These are phyloP conservation scores for Eupsilia transversa DNA, from an alignment of 2,888 invertebrate genomes.

Conservation along the genomic window DNA sequence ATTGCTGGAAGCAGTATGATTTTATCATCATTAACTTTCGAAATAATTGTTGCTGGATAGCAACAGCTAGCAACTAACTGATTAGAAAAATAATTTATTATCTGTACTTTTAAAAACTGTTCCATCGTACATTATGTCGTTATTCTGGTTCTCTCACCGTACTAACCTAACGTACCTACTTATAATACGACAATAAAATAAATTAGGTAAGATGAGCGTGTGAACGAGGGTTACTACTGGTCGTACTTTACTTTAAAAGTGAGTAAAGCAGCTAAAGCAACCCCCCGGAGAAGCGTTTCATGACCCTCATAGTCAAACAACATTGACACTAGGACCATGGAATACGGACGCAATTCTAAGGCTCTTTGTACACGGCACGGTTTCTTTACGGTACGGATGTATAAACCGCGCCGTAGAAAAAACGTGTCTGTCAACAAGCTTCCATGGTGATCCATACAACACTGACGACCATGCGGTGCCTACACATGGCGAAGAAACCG, in stretches of 20 bases:
- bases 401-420: no score
- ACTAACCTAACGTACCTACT: background rate
- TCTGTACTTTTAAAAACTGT: background rate
- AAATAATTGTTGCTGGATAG: background rate
- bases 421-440: no score
- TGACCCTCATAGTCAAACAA: slow-evolving; percentile 30
- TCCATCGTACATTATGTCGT: background rate
- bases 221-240: slow-evolving; percentile 27
- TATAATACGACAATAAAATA: background rate
- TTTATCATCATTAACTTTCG: background rate
- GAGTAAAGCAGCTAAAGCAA: background rate
- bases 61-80: background rate
- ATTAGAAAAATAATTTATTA: background rate
- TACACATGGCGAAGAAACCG: no score
- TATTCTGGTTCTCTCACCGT: slow-evolving; percentile 2
- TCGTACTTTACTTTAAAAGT: background rate
- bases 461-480: no score
- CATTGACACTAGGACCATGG: background rate
- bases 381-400: no score
- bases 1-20: background rate
- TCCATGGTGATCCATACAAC: no score
- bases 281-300: slow-evolving; percentile 1
- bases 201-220: background rate
- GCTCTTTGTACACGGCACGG: no score
- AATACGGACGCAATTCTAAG: background rate